A percentile compares a stretch with the other conserved stretches of the same genome.
Evolutionary conservation across 2,888 invertebrate species (phyloP).

Genomic region (Cancer borealis): DNA sequence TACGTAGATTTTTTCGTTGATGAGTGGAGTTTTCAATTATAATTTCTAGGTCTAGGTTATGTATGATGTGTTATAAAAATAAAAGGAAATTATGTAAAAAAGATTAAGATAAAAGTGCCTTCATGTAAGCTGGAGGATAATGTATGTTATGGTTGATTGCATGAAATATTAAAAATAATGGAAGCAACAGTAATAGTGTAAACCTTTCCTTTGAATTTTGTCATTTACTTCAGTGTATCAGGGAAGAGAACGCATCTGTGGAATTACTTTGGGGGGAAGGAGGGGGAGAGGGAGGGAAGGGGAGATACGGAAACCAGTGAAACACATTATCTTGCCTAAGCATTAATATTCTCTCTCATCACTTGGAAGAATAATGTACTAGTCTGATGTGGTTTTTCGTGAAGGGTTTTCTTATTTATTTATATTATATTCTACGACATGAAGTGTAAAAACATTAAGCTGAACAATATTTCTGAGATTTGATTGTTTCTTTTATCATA

Average conservation of each 20-base stretch:
- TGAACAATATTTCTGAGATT: too few species aligned
- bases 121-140: neutral
- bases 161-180: neutral
- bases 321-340: neutral
- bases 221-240: neutral
- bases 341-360: neutral
- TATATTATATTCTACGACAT: too few species aligned
- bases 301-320: neutral
- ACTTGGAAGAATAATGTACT: too few species aligned
- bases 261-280: neutral
- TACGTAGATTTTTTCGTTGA: neutral
- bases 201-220: neutral
- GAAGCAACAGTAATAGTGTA: neutral
- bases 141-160: neutral
- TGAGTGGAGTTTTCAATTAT: neutral
- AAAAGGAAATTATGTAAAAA: neutral
- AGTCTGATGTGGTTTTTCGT: too few species aligned
- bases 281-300: neutral
- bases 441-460: too few species aligned
- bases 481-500: too few species aligned
- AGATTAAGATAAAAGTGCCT: neutral
- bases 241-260: neutral
- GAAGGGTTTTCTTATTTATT: neutral
- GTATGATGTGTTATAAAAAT: neutral
- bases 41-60: neutral